A percentile compares a stretch with the other conserved stretches of the same genome.
Conservation (phyloP, 2,888 invertebrate genomes). For the Cephus sareptanus region DNA sequence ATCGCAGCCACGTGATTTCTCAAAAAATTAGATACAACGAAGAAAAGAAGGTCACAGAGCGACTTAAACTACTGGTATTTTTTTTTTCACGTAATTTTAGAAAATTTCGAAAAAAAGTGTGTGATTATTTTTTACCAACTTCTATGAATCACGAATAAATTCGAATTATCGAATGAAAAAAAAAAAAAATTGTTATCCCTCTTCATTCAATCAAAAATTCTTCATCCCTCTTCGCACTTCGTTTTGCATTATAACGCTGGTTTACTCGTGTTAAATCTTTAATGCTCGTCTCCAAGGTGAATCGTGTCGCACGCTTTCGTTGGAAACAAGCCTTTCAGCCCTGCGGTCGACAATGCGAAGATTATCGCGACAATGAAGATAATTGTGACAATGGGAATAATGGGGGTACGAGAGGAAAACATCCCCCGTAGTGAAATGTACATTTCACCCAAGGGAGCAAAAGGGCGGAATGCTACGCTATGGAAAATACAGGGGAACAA, state of each 20-base stretch:
- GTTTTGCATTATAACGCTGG: not conserved
- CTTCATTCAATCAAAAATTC: too few species aligned
- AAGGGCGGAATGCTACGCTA: conserved; percentile 1
- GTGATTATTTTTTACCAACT: too few species aligned
- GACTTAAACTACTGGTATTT: not conserved
- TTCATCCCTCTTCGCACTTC: not conserved
- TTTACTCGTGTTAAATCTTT: not conserved
- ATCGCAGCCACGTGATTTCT: not conserved
- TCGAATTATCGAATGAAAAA: too few species aligned
- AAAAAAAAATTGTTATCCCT: too few species aligned
- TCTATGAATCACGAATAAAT: too few species aligned
- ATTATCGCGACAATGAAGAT: conserved; percentile 29
- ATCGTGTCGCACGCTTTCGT: not conserved
- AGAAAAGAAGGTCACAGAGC: too few species aligned
- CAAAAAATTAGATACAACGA: not conserved
- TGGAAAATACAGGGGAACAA: conserved; percentile 16
- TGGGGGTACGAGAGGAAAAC: conserved; percentile 15
- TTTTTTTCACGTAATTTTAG: not conserved
- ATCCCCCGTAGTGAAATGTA: conserved; percentile 18
- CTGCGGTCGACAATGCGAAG: conserved; percentile 17
- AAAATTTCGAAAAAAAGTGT: not conserved
- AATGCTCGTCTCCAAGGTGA: not conserved
- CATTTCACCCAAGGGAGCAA: conserved; percentile 12
- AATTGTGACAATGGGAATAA: conserved; percentile 29
- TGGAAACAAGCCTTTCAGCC: conserved; percentile 6